Conservation (phyloP, 2,888 invertebrate genomes). For the Callyntrura guangdongensis region DNA sequence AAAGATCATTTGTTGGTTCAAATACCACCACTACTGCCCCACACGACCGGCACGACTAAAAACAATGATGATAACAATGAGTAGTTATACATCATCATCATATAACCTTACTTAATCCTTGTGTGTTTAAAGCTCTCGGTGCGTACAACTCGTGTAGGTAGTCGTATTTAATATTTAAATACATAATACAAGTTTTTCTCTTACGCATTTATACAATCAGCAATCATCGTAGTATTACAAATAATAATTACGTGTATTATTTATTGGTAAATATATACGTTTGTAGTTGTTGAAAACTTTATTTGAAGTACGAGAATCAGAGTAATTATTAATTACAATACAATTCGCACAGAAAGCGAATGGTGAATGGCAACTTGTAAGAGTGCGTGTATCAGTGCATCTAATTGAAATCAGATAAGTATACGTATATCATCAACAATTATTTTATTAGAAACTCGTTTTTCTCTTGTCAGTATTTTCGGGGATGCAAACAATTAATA, state of each 20-base stretch:
- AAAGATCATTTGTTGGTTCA: background rate
- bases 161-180: background rate
- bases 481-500: too few species aligned
- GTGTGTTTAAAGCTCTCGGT: background rate
- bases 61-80: conserved; percentile 13
- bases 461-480: too few species aligned
- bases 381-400: too few species aligned
- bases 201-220: conserved; percentile 41
- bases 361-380: too few species aligned
- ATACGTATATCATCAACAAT: too few species aligned
- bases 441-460: too few species aligned
- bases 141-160: background rate
- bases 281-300: too few species aligned
- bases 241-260: background rate
- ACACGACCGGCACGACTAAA: background rate
- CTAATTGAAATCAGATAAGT: too few species aligned
- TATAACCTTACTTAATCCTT: conserved; percentile 33
- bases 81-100: background rate
- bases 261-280: background rate
- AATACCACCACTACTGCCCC: background rate
- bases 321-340: too few species aligned
- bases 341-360: too few species aligned
- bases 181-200: background rate
- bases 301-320: too few species aligned
- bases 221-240: background rate